A percentile compares a stretch with the other conserved stretches of the same genome.
Evolutionary conservation across 2,888 invertebrate species (phyloP).

Genomic region (Leptura quadrifasciata): DNA sequence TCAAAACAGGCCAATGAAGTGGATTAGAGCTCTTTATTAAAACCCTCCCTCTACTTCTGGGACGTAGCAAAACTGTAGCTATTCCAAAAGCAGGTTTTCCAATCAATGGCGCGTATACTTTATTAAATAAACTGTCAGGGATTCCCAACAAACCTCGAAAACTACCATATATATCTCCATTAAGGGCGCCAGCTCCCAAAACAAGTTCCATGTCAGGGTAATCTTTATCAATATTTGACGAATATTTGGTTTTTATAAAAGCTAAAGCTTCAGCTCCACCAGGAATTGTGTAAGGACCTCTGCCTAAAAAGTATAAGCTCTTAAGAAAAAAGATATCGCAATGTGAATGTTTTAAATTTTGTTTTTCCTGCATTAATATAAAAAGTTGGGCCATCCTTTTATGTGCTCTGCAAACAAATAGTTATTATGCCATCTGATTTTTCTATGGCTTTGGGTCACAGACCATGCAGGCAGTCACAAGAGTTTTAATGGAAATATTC

Average conservation of each 20-base stretch:
- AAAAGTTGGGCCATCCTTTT: too few relatives aligned
- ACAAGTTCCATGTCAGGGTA: slow-evolving; percentile 89
- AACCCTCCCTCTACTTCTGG: slow-evolving; percentile 84
- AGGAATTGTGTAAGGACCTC: slow-evolving; percentile 85
- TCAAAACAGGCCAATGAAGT: slow-evolving; percentile 84
- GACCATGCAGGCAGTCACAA: too few relatives aligned
- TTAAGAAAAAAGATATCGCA: too few relatives aligned
- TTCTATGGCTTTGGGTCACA: too few relatives aligned
- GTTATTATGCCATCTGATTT: too few relatives aligned
- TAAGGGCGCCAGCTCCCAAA: slow-evolving; percentile 85
- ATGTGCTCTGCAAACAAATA: too few relatives aligned
- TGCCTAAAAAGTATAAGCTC: slow-evolving; percentile 52
- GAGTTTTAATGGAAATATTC: too few relatives aligned
- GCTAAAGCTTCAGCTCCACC: slow-evolving; percentile 87
- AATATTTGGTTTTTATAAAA: slow-evolving; percentile 82
- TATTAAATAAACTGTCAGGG: slow-evolving; percentile 77
- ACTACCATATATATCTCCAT: slow-evolving; percentile 83
- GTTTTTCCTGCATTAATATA: too few relatives aligned
- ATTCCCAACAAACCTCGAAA: slow-evolving; percentile 81
- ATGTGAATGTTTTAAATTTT: too few relatives aligned
- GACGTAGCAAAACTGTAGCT: slow-evolving; percentile 84
- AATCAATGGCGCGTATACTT: slow-evolving; percentile 76
- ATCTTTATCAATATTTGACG: slow-evolving; percentile 72
- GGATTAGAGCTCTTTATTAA: slow-evolving; percentile 84
- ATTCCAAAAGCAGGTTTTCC: slow-evolving; percentile 80